These are phyloP conservation scores for Labroides dimidiatus DNA, from an alignment of 2,797 vertebrate species.

Conservation along the genomic window DNA sequence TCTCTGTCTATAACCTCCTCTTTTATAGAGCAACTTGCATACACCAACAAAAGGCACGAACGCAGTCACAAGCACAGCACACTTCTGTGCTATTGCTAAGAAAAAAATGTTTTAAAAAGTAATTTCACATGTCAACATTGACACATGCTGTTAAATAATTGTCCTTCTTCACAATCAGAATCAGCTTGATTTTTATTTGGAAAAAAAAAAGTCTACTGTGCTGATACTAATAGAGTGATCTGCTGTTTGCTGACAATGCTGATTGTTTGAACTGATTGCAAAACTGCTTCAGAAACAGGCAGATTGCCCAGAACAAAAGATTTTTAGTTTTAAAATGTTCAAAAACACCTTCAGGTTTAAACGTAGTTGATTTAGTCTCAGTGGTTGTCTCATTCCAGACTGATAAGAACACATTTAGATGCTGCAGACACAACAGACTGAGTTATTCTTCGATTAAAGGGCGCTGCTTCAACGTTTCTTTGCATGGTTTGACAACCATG, in stretches of 20 bases:
- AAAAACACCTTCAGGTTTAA: not conserved
- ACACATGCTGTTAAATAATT: slow-evolving; percentile 19
- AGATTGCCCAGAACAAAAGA: not conserved
- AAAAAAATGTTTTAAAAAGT: slow-evolving; percentile 27
- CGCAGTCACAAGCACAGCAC: not conserved
- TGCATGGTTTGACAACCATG: slow-evolving; percentile 3
- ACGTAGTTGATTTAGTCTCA: slow-evolving; percentile 3
- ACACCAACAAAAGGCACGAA: slow-evolving; percentile 26
- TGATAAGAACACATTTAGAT: slow-evolving; percentile 5
- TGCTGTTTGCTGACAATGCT: slow-evolving; percentile 18
- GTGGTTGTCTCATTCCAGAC: slow-evolving; percentile 31
- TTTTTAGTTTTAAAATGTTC: not conserved
- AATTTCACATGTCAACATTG: slow-evolving; percentile 40
- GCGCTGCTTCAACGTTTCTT: slow-evolving; percentile 10
- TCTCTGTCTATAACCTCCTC: slow-evolving; percentile 21
- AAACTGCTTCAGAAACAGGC: not conserved
- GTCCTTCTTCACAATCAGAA: slow-evolving; percentile 16
- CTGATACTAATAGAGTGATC: slow-evolving; percentile 7
- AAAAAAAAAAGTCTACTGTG: slow-evolving; percentile 25
- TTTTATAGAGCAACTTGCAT: slow-evolving; percentile 29
- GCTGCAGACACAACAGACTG: not conserved
- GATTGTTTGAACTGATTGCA: slow-evolving; percentile 9
- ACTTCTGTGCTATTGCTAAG: not conserved
- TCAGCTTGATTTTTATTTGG: slow-evolving; percentile 25
- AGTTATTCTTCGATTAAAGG: slow-evolving; percentile 38